phyloP scores from a whole-genome alignment of 1,140 invertebrate genomes.

The Conopomorpha cramerella region DNA sequence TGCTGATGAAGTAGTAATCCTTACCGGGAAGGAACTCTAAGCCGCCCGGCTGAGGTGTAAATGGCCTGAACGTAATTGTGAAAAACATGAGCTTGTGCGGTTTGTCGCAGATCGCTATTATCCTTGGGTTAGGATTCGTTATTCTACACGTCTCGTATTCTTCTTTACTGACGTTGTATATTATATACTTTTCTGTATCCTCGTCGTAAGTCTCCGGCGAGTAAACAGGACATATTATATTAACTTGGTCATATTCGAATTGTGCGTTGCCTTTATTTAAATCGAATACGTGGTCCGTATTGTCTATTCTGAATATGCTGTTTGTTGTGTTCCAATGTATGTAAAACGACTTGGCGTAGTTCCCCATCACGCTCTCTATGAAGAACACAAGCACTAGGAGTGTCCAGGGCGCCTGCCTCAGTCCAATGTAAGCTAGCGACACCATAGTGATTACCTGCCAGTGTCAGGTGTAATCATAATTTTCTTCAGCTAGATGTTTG shows the following conservation, averaged over 20 bases:
- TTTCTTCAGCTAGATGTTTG: slow-evolving; percentile 32
- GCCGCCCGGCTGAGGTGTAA: slow-evolving; percentile 92
- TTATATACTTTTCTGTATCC: slow-evolving; percentile 93
- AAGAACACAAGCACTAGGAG: slow-evolving; percentile 70
- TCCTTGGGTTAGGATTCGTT: slow-evolving; percentile 89
- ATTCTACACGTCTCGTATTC: slow-evolving; percentile 95
- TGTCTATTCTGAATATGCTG: slow-evolving; percentile 95
- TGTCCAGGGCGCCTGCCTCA: slow-evolving; percentile 48
- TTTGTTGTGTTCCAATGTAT: slow-evolving; percentile 88
- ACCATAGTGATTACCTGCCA: slow-evolving; percentile 37
- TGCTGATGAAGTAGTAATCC: slow-evolving; percentile 95
- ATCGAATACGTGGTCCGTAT: slow-evolving; percentile 96
- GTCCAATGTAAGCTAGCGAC: slow-evolving; percentile 39
- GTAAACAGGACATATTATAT: slow-evolving; percentile 94
- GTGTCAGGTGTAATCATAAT: slow-evolving; percentile 15
- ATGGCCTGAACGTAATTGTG: slow-evolving; percentile 94
- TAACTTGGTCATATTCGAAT: slow-evolving; percentile 94
- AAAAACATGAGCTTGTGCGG: slow-evolving; percentile 93
- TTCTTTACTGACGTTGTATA: slow-evolving; percentile 95
- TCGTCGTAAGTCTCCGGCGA: slow-evolving; percentile 84
- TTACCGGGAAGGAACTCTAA: slow-evolving; percentile 92
- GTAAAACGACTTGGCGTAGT: slow-evolving; percentile 80
- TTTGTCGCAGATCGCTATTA: slow-evolving; percentile 95
- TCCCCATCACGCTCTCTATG: slow-evolving; percentile 79
- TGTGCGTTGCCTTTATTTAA: slow-evolving; percentile 92